phyloP scores from a whole-genome alignment of 2,888 invertebrate species.

The Parascotia fuliginaria region DNA sequence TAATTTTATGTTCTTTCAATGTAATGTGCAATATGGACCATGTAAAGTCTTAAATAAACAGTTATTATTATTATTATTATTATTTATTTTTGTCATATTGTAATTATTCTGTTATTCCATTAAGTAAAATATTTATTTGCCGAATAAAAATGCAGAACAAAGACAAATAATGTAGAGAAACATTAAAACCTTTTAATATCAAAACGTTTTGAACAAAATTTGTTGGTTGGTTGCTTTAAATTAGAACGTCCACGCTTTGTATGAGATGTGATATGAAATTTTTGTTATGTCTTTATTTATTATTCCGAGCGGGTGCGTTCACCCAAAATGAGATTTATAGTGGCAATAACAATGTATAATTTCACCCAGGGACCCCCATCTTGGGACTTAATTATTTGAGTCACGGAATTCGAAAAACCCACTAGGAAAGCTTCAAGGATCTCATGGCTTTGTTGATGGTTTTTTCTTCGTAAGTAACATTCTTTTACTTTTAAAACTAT shows the following conservation, averaged over 20 bases:
- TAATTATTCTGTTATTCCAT: no score
- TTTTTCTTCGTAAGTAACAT: slow-evolving; percentile 64
- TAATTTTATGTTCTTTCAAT: no score
- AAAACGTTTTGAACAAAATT: background rate
- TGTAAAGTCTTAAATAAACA: no score
- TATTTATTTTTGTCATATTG: no score
- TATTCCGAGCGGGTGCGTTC: slow-evolving; percentile 73
- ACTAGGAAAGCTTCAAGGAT: slow-evolving; percentile 76
- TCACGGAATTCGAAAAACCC: slow-evolving; percentile 82
- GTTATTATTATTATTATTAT: no score
- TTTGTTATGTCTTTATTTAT: slow-evolving; percentile 60
- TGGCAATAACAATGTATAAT: slow-evolving; percentile 82
- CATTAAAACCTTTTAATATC: no score
- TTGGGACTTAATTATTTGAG: slow-evolving; percentile 82
- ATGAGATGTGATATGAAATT: slow-evolving; percentile 52
- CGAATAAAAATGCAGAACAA: no score
- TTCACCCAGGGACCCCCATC: slow-evolving; percentile 74
- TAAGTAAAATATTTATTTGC: no score
- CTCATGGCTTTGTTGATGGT: slow-evolving; percentile 73
- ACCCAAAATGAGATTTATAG: slow-evolving; percentile 81
- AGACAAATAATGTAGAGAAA: no score
- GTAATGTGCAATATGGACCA: no score
- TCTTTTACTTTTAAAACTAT: slow-evolving; percentile 68
- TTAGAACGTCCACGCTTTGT: slow-evolving; percentile 28
- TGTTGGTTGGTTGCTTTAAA: background rate